Evolutionary conservation across 2,888 invertebrate species (phyloP).

Genomic region (Deroplatys truncata): DNA sequence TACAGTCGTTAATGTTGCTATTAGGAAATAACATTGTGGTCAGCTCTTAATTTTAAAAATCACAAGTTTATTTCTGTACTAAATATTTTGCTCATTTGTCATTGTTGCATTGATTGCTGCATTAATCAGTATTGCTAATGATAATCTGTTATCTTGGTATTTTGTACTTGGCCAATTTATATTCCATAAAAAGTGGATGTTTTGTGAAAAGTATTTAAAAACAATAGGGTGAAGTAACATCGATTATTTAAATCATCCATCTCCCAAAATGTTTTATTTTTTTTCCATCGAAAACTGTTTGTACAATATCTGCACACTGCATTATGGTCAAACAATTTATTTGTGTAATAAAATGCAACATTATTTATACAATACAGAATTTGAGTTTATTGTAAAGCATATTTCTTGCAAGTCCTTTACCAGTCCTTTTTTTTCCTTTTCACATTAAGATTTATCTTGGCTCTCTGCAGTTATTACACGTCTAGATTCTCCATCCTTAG

Average conservation of each 20-base stretch:
- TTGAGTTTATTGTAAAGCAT: not conserved
- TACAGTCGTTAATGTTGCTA: not conserved
- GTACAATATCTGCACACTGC: conserved; percentile 18
- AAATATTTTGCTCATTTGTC: too few species aligned
- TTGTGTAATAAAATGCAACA: conserved; percentile 27
- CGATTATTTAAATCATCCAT: not conserved
- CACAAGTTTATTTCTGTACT: not conserved
- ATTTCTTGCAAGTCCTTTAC: not conserved
- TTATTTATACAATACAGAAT: not conserved
- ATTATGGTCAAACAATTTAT: conserved; percentile 23
- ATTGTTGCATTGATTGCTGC: not conserved
- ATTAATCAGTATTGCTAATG: not conserved
- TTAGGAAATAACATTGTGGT: not conserved
- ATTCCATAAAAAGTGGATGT: not conserved
- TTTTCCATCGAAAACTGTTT: not conserved
- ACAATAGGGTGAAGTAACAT: not conserved
- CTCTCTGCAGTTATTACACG: too few species aligned
- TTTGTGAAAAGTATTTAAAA: not conserved
- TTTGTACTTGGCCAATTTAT: not conserved
- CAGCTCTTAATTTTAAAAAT: not conserved
- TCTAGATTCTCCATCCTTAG: too few species aligned
- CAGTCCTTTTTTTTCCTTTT: not conserved
- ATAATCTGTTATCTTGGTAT: not conserved
- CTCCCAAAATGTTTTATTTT: not conserved
- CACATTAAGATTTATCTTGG: too few species aligned